Base-by-base conservation (phyloP, 2,113 vertebrate species). In the Chloroceryle aenea region DNA sequence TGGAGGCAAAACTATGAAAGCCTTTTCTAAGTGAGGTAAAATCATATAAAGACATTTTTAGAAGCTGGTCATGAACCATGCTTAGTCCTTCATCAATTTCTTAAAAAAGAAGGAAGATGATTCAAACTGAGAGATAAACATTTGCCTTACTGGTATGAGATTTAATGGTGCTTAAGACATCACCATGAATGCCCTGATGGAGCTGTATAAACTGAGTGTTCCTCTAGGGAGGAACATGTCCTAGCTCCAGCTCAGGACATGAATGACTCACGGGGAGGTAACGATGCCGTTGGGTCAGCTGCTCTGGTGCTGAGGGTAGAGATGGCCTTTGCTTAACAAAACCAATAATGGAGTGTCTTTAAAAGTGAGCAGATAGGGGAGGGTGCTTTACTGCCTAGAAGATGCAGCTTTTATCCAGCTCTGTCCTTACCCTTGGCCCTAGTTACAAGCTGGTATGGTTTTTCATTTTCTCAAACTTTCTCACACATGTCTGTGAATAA, bases 381-480 rank as follows among this genome's bases (percentile, higher is more conserved):
- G 13, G 13, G 52, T 85, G 56, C 23, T 81, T 92, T 71, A 45
- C 8, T 50, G 26, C 32, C 20, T 66, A 43, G 36, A 66, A 42
- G 30, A 56, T 25, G 36, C 29, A 68, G 61, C 25, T 87, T 90
- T 94, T 66, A 83, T 67, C 20, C 23, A 27, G 7, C 13, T 88
- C 25, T 81, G 12, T 86, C 68, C 52, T 85, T 72, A 61, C 82
- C 62, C 30, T 25, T 84, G 55, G 72, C 86, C 75, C 76, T 78
- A 61, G 61, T 95, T 4, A 4, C 75, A 86, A 55, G 47, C 68
- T 91, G 38, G 61, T 83, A 75, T 17, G 48, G 58, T 90, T 93
- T 92, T 92, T 84, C 42, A 59, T 62, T 73, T 84, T 95, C 86
- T 92, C 79, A 84, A 77, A 94, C 95, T 96, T 96, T 96, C 96